Conservation (phyloP, 1,140 invertebrate genomes). For the Zaprionus kolodkinae region DNA sequence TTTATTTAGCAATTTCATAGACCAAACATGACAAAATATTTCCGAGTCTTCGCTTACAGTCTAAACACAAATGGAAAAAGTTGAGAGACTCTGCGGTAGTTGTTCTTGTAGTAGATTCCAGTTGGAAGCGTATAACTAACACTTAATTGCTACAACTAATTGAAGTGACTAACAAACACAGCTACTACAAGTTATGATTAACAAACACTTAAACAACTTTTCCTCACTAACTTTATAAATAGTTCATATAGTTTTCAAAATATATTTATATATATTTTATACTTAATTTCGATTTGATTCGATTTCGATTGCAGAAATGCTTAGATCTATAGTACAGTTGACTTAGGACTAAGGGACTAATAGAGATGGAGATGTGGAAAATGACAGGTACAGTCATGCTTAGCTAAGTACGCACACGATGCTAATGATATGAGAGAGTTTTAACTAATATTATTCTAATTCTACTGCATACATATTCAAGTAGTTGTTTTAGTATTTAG, state of each 20-base stretch:
- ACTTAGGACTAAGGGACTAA: constrained; percentile 9
- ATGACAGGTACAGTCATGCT: constrained; percentile 43
- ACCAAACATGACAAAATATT: constrained; percentile 26
- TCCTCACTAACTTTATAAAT: background rate
- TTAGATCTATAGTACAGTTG: constrained; percentile 40
- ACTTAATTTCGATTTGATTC: background rate
- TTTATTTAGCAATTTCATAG: constrained; percentile 36
- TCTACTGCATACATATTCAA: constrained; percentile 22
- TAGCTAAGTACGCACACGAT: constrained; percentile 9
- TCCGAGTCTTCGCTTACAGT: constrained; percentile 7
- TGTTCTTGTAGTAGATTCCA: constrained; percentile 9
- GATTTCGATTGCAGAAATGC: constrained; percentile 16
- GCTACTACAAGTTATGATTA: constrained; percentile 36
- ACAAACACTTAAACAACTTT: constrained; percentile 30
- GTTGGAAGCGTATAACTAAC: constrained; percentile 7
- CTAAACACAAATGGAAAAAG: constrained; percentile 5
- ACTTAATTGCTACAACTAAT: constrained; percentile 18
- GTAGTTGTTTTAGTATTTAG: constrained; percentile 30
- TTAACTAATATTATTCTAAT: constrained; percentile 31
- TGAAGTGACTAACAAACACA: constrained; percentile 58
- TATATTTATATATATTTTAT: constrained; percentile 14
- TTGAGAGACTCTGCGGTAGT: constrained; percentile 8
- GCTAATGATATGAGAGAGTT: constrained; percentile 46
- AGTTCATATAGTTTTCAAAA: constrained; percentile 30
- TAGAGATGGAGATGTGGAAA: constrained; percentile 27